Conservation (phyloP, 2,797 vertebrate genomes). For the Clarias pachynema region DNA sequence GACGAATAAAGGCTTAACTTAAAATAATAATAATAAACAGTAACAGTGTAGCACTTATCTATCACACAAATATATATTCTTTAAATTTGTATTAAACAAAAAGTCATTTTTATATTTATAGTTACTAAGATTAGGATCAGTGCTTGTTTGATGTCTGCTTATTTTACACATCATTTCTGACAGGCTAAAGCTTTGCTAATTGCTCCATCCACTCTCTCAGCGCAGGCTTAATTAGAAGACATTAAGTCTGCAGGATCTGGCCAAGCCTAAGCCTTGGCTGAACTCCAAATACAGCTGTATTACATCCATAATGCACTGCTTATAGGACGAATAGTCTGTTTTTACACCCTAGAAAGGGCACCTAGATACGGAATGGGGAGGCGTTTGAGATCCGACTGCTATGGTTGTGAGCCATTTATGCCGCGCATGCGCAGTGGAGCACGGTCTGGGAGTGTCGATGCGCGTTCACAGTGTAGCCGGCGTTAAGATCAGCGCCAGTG, state of each 20-base stretch:
- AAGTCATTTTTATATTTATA: not conserved
- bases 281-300: not conserved
- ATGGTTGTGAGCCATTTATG: not conserved
- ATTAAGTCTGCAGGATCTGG: slow-evolving; percentile 3
- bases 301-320: not conserved
- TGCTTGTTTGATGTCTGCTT: not conserved
- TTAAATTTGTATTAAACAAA: too few species aligned
- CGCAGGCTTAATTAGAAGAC: slow-evolving; percentile 12
- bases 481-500: slow-evolving; percentile 51
- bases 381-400: not conserved
- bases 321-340: not conserved
- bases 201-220: not conserved
- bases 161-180: not conserved
- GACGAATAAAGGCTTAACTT: too few species aligned
- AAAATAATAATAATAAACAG: too few species aligned
- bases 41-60: not conserved
- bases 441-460: slow-evolving; percentile 74
- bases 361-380: not conserved
- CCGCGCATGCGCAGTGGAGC: slow-evolving; percentile 50
- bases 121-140: not conserved
- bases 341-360: slow-evolving; percentile 15
- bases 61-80: not conserved
- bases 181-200: not conserved
- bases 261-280: not conserved
- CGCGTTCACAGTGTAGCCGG: slow-evolving; percentile 50